A percentile compares a stretch with the other conserved stretches of the same genome.
These are phyloP conservation scores for Oscheius onirici DNA, from an alignment of 2,888 invertebrate species.

Conservation along the genomic window DNA sequence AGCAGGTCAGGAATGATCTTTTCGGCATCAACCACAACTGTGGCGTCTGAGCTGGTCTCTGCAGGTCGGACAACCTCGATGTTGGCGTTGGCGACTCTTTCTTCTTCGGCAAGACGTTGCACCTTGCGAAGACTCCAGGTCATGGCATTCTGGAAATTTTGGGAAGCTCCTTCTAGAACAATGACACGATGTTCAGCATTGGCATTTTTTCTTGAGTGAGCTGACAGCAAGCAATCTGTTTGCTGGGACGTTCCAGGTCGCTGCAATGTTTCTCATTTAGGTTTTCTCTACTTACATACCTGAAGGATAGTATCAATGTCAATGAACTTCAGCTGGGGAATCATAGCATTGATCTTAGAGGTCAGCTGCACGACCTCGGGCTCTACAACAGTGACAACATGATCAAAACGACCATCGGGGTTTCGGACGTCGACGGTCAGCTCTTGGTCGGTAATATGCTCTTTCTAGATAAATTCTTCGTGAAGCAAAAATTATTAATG, in stretches of 20 bases:
- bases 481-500: background rate
- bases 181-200: slow-evolving; percentile 60
- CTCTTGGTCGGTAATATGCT: slow-evolving; percentile 52
- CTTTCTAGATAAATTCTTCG: slow-evolving; percentile 36
- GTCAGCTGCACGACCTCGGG: slow-evolving; percentile 38
- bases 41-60: slow-evolving; percentile 43
- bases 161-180: slow-evolving; percentile 57
- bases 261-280: background rate
- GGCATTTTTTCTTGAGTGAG: slow-evolving; percentile 43
- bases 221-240: slow-evolving; percentile 24
- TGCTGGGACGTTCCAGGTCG: slow-evolving; percentile 52
- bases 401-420: slow-evolving; percentile 51
- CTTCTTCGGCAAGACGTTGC: slow-evolving; percentile 46
- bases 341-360: background rate
- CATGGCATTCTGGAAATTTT: slow-evolving; percentile 61
- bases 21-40: slow-evolving; percentile 55
- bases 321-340: slow-evolving; percentile 46
- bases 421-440: slow-evolving; percentile 57
- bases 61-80: slow-evolving; percentile 51
- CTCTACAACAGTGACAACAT: slow-evolving; percentile 58
- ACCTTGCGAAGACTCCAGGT: slow-evolving; percentile 61
- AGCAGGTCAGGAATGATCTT: slow-evolving; percentile 56
- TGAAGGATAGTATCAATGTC: slow-evolving; percentile 60
- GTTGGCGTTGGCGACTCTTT: slow-evolving; percentile 41
- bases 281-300: background rate